Percentiles rank a stretch among this genome's conserved stretches.
These are phyloP conservation scores for Drosophila nigricruria DNA, from an alignment of 2,888 invertebrate species.

Conservation along the genomic window DNA sequence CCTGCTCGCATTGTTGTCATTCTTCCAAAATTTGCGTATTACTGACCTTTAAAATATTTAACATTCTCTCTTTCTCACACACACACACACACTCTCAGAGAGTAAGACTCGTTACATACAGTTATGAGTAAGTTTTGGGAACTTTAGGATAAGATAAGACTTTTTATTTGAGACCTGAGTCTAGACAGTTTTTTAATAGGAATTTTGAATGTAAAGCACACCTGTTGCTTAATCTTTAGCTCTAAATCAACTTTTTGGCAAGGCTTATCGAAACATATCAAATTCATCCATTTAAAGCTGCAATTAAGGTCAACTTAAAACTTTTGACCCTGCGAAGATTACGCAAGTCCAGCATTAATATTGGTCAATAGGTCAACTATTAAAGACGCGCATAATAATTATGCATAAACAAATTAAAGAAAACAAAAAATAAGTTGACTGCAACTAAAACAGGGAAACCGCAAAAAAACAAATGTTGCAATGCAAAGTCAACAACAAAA, in stretches of 20 bases:
- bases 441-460: constrained; percentile 52
- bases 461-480: constrained; percentile 49
- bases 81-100: too few relatives aligned
- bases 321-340: constrained; percentile 17
- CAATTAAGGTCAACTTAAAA: constrained; percentile 2
- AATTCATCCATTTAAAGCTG: not conserved
- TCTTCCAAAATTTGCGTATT: constrained; percentile 10
- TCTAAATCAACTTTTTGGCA: not conserved
- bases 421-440: constrained; percentile 23
- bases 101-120: not conserved
- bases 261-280: not conserved
- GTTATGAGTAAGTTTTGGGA: not conserved
- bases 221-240: constrained; percentile 5
- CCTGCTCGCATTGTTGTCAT: constrained; percentile 14
- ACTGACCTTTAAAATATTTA: constrained; percentile 38
- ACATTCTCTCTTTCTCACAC: not conserved
- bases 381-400: constrained; percentile 38
- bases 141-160: constrained; percentile 14
- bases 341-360: constrained; percentile 21
- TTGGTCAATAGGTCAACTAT: constrained; percentile 59
- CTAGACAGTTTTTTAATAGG: constrained; percentile 5
- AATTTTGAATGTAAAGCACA: not conserved
- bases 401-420: constrained; percentile 41
- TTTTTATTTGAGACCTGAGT: not conserved
- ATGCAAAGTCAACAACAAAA: constrained; percentile 26